phyloP scores from a whole-genome alignment of 2,797 vertebrate species.

The Benthosema pterotum region DNA sequence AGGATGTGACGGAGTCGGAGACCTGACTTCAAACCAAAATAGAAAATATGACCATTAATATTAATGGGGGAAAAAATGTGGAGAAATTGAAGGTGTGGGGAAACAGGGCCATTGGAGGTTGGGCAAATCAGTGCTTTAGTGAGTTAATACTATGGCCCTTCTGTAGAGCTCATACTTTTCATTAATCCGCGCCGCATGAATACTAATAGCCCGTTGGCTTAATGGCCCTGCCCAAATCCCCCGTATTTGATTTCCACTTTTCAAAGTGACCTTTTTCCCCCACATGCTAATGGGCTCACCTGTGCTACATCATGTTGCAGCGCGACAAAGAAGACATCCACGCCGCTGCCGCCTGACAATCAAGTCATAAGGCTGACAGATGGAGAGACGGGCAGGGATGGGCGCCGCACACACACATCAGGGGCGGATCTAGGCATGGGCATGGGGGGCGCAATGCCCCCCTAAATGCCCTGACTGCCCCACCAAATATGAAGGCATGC shows the following conservation, averaged over 20 bases:
- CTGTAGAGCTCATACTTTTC: constrained; percentile 76
- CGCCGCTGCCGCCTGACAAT: constrained; percentile 20
- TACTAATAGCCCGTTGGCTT: constrained; percentile 79
- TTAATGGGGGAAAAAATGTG: constrained; percentile 66
- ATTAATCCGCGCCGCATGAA: constrained; percentile 80
- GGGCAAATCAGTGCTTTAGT: constrained; percentile 77
- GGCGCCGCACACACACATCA: neutral
- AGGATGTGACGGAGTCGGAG: constrained; percentile 61
- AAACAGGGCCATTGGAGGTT: constrained; percentile 70
- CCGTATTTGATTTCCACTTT: constrained; percentile 81
- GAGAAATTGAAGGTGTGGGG: constrained; percentile 52
- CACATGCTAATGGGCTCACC: constrained; percentile 76
- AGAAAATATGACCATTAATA: constrained; percentile 72
- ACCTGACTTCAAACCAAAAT: constrained; percentile 54
- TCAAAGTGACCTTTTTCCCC: constrained; percentile 81
- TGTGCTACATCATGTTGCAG: constrained; percentile 76
- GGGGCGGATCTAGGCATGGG: too few species aligned
- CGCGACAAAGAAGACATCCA: constrained; percentile 42
- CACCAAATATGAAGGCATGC: too few species aligned
- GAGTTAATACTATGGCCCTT: constrained; percentile 76
- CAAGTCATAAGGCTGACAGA: constrained; percentile 13
- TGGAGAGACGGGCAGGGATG: constrained; percentile 14
- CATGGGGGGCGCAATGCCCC: too few species aligned
- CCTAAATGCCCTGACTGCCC: too few species aligned
- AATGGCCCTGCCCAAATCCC: constrained; percentile 79